Evolutionary conservation across 1,140 invertebrate genomes (phyloP), one percentile per base, ranked within the genome.

Genomic region (Doryteuthis pealeii): DNA sequence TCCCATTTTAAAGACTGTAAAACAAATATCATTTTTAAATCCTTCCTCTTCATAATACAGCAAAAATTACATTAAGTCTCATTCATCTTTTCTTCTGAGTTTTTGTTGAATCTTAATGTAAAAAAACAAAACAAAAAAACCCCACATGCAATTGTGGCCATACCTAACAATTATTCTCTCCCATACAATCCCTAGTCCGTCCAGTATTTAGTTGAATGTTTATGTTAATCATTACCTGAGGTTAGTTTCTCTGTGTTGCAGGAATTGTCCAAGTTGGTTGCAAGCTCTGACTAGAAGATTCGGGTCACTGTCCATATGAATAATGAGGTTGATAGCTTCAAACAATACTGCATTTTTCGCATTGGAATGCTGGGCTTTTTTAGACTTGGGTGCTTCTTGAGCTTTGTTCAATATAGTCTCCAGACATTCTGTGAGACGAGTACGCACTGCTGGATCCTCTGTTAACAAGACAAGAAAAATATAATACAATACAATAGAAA

Each of bases 361-460:
- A 91, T 99, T 99, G 33, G 97, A 99, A 89, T 99, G 98, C 90
- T 99, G 98, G 68, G 99, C 97, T 90, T 99, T 99, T 89, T 99
- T 99, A 32, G 98, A 99, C 88, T 99, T 99, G 43, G 97, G 97
- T 72, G 98, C 96, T 87, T 99, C 98, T 88, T 99, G 97, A 31
- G 97, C 98, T 91, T 99, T 99, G 87, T 99, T 99, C 78, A 99
- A 90, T 84, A 99, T 99, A n/a, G 97, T 99, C 89, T 99, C 98
- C 82, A 99, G 89, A 85, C 98, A 99, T 90, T 99, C 98, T 83
- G 97, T 97, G 54, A 99, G 89, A 73, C 97, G 91, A 3, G 96
- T 96, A 74, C 95, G 91, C 0, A 99, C 95, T 26, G 96, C 96
- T 49, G 96, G 95, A 90, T 98, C 96, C 86, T 98, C 96, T 84